Conservation (phyloP, 1,140 invertebrate species). For the Drosophila parabipectinata region DNA sequence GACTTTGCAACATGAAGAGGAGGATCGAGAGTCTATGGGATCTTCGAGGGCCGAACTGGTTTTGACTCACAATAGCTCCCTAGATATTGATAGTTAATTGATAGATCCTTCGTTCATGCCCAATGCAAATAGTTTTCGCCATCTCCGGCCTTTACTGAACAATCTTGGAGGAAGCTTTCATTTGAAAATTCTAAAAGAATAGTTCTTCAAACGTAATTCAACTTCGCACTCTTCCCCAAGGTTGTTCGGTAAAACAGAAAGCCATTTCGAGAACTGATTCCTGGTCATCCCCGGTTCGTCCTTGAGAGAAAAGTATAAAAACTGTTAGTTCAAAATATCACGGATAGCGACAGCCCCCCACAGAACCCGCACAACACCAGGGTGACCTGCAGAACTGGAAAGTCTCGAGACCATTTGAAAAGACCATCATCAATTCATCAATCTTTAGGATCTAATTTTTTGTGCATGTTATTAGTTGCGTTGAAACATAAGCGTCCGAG, state of each 20-base stretch:
- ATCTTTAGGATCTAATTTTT: not conserved
- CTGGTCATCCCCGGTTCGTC: conserved; percentile 41
- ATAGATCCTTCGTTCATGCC: not conserved
- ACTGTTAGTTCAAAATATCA: conserved; percentile 73
- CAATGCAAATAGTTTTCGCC: not conserved
- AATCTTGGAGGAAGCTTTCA: not conserved
- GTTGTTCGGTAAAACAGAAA: not conserved
- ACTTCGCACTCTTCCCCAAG: not conserved
- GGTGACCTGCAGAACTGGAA: not conserved
- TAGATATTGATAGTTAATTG: not conserved
- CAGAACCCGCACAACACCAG: conserved; percentile 5
- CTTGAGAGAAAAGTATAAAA: conserved; percentile 50
- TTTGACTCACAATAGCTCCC: not conserved
- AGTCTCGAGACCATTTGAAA: conserved; percentile 7
- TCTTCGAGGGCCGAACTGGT: conserved; percentile 8
- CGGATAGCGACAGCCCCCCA: conserved; percentile 39
- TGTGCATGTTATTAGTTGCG: not conserved
- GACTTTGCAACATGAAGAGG: conserved; percentile 24
- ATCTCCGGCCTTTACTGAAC: not conserved
- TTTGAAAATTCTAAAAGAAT: not conserved
- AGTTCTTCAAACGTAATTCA: not conserved
- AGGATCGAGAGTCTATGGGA: conserved; percentile 12
- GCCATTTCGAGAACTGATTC: conserved; percentile 2
- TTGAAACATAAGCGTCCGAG: not conserved
- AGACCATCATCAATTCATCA: conserved; percentile 6